Percentiles rank a stretch among this genome's conserved stretches.
Evolutionary conservation across 2,797 vertebrate species (phyloP).

Genomic region (Neoniphon sammara): DNA sequence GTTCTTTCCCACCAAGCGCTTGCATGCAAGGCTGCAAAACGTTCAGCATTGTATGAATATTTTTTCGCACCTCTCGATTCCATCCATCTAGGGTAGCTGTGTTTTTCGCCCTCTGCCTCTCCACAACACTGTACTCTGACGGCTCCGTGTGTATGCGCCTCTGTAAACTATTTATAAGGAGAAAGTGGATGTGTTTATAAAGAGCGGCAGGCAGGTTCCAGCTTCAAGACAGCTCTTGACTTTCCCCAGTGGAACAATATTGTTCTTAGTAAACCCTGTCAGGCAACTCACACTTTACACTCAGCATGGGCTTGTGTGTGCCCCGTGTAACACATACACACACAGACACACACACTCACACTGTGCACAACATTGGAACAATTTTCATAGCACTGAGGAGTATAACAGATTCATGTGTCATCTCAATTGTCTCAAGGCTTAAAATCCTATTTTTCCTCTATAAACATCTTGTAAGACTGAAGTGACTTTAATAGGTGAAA

Average conservation of each 20-base stretch:
- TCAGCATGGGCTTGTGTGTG: not conserved
- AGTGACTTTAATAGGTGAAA: too few species aligned
- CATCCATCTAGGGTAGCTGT: conserved; percentile 2
- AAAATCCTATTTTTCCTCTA: too few species aligned
- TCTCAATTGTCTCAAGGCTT: not conserved
- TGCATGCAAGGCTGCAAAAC: conserved; percentile 3
- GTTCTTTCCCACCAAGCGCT: not conserved
- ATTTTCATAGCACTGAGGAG: not conserved
- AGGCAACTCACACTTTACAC: not conserved
- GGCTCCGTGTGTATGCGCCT: conserved; percentile 38
- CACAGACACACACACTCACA: not conserved
- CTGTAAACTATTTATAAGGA: conserved; percentile 75
- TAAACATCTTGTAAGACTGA: too few species aligned
- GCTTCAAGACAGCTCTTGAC: conserved; percentile 33
- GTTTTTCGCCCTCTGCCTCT: conserved; percentile 5
- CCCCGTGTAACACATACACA: not conserved
- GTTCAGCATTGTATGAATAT: not conserved
- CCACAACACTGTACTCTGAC: not conserved
- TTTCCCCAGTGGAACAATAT: conserved; percentile 27
- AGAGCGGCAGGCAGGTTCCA: conserved; percentile 47
- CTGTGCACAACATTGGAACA: not conserved
- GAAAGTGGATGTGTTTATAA: conserved; percentile 63
- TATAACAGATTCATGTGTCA: not conserved
- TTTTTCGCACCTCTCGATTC: conserved; percentile 14
- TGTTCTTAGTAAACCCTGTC: conserved; percentile 23